Evolutionary conservation across 2,797 vertebrate genomes (phyloP).

Genomic region (Tympanoctomys barrerae): DNA sequence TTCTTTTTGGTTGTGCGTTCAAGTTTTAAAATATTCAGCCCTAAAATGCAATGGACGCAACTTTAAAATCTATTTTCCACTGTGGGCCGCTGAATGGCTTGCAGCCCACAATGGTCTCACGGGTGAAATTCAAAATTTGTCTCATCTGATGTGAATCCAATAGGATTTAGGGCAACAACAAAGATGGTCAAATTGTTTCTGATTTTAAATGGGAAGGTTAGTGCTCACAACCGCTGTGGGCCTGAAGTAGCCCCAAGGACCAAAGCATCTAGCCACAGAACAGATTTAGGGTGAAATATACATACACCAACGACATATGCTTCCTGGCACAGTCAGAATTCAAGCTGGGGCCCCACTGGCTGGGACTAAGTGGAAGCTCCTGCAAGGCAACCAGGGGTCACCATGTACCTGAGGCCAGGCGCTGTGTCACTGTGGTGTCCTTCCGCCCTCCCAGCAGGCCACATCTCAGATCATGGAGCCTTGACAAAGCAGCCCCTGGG

Average conservation of each 20-base stretch:
- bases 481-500: accelerated
- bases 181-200: background rate
- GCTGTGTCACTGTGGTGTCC: accelerated
- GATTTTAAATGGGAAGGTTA: background rate
- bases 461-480: background rate
- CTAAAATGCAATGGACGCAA: background rate
- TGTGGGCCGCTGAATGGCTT: background rate
- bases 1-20: background rate
- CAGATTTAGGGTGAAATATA: background rate
- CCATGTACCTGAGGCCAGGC: too few relatives aligned
- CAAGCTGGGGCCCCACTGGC: accelerated
- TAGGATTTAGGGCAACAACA: conserved; percentile 14
- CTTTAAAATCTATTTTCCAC: conserved; percentile 69
- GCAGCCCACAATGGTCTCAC: background rate
- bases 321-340: accelerated
- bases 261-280: background rate
- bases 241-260: background rate
- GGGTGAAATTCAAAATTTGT: conserved; percentile 70
- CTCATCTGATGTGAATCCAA: conserved; percentile 58
- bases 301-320: accelerated
- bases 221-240: background rate
- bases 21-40: conserved; percentile 9
- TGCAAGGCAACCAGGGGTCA: accelerated
- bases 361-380: background rate
- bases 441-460: accelerated